Conservation (phyloP, 2,797 vertebrate species). For the Tragelaphus eurycerus region DNA sequence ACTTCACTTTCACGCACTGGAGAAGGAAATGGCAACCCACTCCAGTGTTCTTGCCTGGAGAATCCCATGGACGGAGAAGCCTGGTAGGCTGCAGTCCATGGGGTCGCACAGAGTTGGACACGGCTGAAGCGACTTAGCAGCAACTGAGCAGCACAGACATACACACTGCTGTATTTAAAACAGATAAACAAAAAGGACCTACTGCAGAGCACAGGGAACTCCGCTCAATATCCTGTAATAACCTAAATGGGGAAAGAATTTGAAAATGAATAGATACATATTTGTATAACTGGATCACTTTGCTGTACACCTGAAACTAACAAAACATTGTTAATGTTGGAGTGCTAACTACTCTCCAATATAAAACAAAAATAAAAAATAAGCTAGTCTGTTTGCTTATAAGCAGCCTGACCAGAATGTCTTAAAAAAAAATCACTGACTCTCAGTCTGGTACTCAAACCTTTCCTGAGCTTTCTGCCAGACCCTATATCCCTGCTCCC, state of each 20-base stretch:
- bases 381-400: neutral
- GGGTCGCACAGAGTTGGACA: no score
- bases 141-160: neutral
- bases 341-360: neutral
- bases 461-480: neutral
- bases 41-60: no score
- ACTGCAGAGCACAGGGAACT: neutral
- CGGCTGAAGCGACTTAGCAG: no score
- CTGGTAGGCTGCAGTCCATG: no score
- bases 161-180: neutral
- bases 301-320: neutral
- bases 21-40: no score
- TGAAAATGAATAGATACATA: neutral
- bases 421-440: neutral
- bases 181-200: neutral
- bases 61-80: no score
- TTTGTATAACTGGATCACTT: neutral
- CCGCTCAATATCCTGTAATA: neutral
- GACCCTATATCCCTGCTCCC: neutral
- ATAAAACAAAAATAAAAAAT: neutral
- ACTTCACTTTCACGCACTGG: no score
- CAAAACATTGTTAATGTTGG: neutral
- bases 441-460: neutral
- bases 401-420: constrained; percentile 14
- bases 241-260: neutral